Evolutionary conservation across 2,113 vertebrate genomes (phyloP).

Genomic region (Hylia prasina): DNA sequence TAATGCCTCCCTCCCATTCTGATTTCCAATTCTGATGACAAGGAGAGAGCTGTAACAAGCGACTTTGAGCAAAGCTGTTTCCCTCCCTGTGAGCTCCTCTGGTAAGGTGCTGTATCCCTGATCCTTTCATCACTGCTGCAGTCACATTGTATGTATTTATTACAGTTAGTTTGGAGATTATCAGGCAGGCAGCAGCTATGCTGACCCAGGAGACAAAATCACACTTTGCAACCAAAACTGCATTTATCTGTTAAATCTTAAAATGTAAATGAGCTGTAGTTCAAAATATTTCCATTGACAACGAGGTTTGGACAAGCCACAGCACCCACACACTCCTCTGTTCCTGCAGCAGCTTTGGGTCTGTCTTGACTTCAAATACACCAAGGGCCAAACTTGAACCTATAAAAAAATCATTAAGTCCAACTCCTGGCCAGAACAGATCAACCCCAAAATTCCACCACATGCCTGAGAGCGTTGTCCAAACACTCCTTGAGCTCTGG

Average conservation of each 20-base stretch:
- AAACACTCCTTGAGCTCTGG: background rate
- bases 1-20: background rate
- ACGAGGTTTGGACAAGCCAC: background rate
- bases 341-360: background rate
- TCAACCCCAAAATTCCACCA: background rate
- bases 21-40: background rate
- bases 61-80: background rate
- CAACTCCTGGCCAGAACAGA: background rate
- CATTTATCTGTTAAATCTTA: background rate
- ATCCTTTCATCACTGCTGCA: background rate
- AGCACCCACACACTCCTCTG: too few relatives aligned
- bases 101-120: background rate
- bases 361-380: background rate
- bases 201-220: background rate
- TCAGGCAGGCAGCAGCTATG: background rate
- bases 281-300: background rate
- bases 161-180: background rate
- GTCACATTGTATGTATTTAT: rapidly evolving
- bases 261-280: background rate
- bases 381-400: rapidly evolving
- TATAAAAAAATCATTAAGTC: background rate
- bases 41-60: background rate
- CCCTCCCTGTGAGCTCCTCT: background rate
- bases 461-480: background rate
- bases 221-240: background rate